Evolutionary conservation across 2,888 invertebrate genomes (phyloP), one percentile per base, ranked within the genome.

Genomic region (Synanthedon tipuliformis): DNA sequence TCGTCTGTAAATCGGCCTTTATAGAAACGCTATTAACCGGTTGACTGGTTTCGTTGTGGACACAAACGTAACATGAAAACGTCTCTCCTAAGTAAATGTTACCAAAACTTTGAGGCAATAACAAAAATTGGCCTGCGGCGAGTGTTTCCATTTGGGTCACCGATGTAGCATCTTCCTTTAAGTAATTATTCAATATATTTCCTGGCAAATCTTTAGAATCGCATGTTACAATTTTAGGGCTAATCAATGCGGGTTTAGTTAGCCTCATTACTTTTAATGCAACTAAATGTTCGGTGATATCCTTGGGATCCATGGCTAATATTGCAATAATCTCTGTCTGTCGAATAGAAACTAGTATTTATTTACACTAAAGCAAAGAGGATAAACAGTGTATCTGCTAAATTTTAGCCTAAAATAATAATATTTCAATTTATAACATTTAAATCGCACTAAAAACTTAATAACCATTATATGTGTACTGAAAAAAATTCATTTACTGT

Each of bases 81-180:
- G 97, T 98, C 89, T 99, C 99, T 15, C 98, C 99, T 50, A 99
- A 88, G 78, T 98, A 99, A 65, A 99, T 98, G 75, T 97, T 98
- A 4, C 98, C 98, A 82, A 99, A 98, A 76, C 95, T 97, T 86
- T 98, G 98, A 12, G 99, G 99, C 52, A 99, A 85, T 54, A 98
- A 89, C 68, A 99, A 89, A 74, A 97, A 95, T 69, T 97, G 95
- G 1, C 97, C 97, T 53, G 94, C 89, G n/a, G 93, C 91, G 53
- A 95, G 84, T 0, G 94, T 93, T 81, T 95, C 95, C 71, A 95
- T 90, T 54, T 94, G 94, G 56, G 90, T 90, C 1, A 95, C 93
- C 40, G 94, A 89, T n/a, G 95, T 94, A 13, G 94, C 92, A 83
- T 97, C 97, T 65, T 92, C 91, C 71, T 94, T 93, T 50, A 95